Conservation (phyloP, 2,113 vertebrate genomes). For the Etheostoma cragini region DNA sequence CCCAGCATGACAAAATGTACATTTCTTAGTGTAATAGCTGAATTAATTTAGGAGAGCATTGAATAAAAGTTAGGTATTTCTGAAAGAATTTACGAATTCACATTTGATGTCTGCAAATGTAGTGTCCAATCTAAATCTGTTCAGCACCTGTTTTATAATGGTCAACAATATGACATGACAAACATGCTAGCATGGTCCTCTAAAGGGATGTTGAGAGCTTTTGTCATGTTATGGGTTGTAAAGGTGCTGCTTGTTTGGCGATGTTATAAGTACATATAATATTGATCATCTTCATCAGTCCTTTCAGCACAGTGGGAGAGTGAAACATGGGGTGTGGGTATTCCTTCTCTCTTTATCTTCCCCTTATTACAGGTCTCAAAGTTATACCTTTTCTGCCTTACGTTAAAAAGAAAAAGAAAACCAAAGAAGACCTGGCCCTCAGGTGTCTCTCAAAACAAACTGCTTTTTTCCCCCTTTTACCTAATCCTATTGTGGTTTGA, state of each 20-base stretch:
- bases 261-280: background rate
- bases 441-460: conserved; percentile 10
- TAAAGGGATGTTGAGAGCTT: background rate
- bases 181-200: background rate
- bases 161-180: background rate
- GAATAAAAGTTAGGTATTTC: too few species aligned
- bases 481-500: background rate
- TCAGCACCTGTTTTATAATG: background rate
- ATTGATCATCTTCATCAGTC: background rate
- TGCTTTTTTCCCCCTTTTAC: background rate
- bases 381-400: conserved; percentile 13
- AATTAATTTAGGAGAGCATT: too few species aligned
- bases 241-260: background rate
- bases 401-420: background rate
- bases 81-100: too few species aligned
- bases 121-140: background rate
- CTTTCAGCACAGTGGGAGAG: background rate
- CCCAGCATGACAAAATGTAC: too few species aligned
- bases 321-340: background rate
- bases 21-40: too few species aligned
- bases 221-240: background rate
- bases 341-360: background rate
- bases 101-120: background rate
- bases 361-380: background rate
- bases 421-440: background rate